Conservation (phyloP, 2,113 vertebrate genomes). For the Stegostoma tigrinum region DNA sequence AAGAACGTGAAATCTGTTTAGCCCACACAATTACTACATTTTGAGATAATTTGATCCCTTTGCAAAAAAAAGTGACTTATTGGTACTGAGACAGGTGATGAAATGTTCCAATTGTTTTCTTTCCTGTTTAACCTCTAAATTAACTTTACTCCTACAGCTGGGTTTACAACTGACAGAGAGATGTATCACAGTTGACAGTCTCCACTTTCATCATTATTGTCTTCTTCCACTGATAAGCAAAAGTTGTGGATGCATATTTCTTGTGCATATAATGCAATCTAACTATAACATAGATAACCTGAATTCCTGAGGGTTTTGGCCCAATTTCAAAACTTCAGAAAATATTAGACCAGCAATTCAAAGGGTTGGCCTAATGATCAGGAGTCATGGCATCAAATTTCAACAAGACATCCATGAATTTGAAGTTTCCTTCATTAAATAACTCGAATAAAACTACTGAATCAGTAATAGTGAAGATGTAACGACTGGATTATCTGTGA, state of each 20-base stretch:
- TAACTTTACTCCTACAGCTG: neutral
- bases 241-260: neutral
- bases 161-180: neutral
- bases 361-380: neutral
- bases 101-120: neutral
- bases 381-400: neutral
- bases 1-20: neutral
- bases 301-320: neutral
- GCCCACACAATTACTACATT: neutral
- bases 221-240: neutral
- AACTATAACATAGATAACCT: neutral
- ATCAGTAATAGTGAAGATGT: too few relatives aligned
- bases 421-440: neutral
- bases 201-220: neutral
- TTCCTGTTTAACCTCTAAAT: neutral
- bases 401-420: neutral
- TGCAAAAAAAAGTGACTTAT: neutral
- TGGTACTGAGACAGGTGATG: slow-evolving; percentile 7
- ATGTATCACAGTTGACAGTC: neutral
- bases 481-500: too few relatives aligned
- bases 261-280: neutral
- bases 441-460: too few relatives aligned
- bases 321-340: neutral
- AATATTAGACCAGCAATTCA: neutral
- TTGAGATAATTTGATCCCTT: neutral